These are phyloP conservation scores for Heliothis virescens DNA, from an alignment of 1,140 invertebrate genomes.

Conservation along the genomic window DNA sequence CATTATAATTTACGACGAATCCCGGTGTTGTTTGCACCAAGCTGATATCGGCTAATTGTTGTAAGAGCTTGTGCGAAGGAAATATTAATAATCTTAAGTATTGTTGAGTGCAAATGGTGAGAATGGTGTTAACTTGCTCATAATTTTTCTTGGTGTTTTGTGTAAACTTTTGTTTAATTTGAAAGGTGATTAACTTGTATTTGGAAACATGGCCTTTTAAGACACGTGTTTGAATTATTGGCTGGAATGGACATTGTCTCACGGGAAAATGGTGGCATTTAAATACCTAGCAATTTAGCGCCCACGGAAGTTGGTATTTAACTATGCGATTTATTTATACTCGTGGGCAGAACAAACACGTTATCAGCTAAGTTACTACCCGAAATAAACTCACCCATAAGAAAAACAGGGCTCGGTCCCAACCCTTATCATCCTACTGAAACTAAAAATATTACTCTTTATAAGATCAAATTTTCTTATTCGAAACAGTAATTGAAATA, in stretches of 20 bases:
- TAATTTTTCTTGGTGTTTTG: background rate
- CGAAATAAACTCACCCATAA: background rate
- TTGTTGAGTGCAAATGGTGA: conserved; percentile 33
- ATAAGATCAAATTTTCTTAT: conserved; percentile 48
- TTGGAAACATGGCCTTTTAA: background rate
- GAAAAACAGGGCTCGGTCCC: background rate
- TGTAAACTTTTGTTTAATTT: background rate
- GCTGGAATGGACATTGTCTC: too few relatives aligned
- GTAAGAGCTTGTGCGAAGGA: conserved; percentile 59
- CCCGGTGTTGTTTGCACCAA: conserved; percentile 61
- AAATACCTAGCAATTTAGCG: background rate
- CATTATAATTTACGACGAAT: conserved; percentile 72
- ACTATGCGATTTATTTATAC: conserved; percentile 5
- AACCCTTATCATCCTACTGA: conserved; percentile 1
- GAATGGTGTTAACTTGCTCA: background rate
- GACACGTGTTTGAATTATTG: background rate
- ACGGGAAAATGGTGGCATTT: background rate
- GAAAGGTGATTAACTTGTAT: background rate
- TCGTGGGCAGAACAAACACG: conserved; percentile 11
- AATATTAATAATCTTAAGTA: conserved; percentile 52
- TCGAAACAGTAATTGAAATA: conserved; percentile 65
- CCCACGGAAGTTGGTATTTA: background rate
- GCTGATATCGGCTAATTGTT: conserved; percentile 68
- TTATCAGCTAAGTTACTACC: background rate
- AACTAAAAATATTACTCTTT: conserved; percentile 49